A percentile compares a stretch with the other conserved stretches of the same genome.
Conservation (phyloP, 2,113 vertebrate genomes). For the Reinhardtius hippoglossoides region DNA sequence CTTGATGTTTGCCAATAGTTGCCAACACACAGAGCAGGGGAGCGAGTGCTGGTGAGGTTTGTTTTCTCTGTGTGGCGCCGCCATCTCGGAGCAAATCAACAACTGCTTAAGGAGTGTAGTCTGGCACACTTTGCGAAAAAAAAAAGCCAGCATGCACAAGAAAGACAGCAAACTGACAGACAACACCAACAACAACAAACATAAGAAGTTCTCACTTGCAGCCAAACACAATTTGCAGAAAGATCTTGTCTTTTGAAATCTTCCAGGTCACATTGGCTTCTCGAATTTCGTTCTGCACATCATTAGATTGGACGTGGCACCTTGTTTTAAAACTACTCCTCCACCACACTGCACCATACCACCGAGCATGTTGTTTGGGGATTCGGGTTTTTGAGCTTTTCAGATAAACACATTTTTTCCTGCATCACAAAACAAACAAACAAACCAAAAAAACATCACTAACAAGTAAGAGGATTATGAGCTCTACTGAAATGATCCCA, state of each 20-base stretch:
- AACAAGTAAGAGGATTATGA: background rate
- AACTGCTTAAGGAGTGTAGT: constrained; percentile 8
- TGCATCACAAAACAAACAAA: too few species aligned
- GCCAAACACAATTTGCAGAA: constrained; percentile 3
- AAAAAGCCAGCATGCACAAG: background rate
- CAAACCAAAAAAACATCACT: background rate
- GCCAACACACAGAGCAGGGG: constrained; percentile 18
- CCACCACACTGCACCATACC: too few species aligned
- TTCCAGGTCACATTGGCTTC: background rate
- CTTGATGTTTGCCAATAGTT: constrained; percentile 40
- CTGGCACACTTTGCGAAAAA: background rate
- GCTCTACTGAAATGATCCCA: background rate
- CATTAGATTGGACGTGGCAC: too few species aligned
- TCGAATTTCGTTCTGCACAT: background rate
- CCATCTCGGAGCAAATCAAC: constrained; percentile 16
- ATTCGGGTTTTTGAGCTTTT: too few species aligned
- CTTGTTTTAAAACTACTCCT: background rate
- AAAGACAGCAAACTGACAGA: background rate
- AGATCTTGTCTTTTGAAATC: background rate
- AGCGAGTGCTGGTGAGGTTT: constrained; percentile 19
- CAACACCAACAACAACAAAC: background rate
- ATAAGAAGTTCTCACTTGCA: background rate
- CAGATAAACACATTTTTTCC: too few species aligned
- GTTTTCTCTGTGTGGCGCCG: constrained; percentile 22
- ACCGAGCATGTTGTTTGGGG: too few species aligned